A percentile compares a stretch with the other conserved stretches of the same genome.
Conservation (phyloP, 2,113 vertebrate species). For the Cryptomyrus ogoouensis region DNA sequence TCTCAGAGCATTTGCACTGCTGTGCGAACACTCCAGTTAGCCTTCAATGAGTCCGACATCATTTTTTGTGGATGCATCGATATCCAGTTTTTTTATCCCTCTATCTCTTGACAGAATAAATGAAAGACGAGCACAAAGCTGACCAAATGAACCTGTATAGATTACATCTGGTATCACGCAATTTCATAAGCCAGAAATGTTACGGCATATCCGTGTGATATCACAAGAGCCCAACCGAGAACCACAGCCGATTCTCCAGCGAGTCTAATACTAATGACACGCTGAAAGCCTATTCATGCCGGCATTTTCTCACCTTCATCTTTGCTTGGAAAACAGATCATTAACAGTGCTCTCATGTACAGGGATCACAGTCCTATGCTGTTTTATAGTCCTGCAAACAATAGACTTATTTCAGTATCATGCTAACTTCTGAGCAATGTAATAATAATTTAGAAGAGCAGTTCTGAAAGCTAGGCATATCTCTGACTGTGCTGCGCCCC, state of each 20-base stretch:
- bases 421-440: neutral
- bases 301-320: neutral
- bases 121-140: neutral
- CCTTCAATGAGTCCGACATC: neutral
- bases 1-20: neutral
- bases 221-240: neutral
- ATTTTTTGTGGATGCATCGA: neutral
- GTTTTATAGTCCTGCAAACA: neutral
- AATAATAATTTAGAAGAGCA: neutral
- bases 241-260: neutral
- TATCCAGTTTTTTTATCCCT: neutral
- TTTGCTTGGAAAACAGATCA: neutral
- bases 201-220: neutral
- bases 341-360: neutral
- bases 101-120: neutral
- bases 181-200: neutral
- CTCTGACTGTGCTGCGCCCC: neutral
- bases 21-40: neutral
- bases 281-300: neutral
- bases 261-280: neutral
- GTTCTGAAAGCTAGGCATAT: neutral
- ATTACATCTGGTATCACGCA: neutral
- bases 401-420: neutral
- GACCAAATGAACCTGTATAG: neutral
- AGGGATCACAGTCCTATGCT: neutral